Conservation (phyloP, 2,797 vertebrate genomes). For the Philypnodon macrostomus region DNA sequence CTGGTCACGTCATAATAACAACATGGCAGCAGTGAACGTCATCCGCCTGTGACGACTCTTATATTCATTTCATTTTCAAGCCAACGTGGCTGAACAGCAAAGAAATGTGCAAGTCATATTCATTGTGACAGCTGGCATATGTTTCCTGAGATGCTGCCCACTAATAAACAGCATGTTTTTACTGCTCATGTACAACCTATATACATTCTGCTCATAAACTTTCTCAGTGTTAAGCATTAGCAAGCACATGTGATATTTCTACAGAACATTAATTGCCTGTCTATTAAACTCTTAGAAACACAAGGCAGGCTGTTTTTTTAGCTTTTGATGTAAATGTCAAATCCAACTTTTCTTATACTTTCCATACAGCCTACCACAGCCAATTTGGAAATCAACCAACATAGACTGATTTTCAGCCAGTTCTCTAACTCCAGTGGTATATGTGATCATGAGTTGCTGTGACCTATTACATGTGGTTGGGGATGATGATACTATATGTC, state of each 20-base stretch:
- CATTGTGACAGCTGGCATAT: neutral
- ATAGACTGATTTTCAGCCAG: neutral
- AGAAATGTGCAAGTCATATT: slow-evolving; percentile 23
- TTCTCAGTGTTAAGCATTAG: slow-evolving; percentile 19
- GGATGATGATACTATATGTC: too few relatives aligned
- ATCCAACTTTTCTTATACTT: neutral
- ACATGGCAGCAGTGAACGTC: slow-evolving; percentile 4
- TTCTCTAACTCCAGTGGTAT: neutral
- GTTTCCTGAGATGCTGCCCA: slow-evolving; percentile 7
- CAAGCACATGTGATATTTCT: slow-evolving; percentile 12
- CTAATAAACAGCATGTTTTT: slow-evolving; percentile 13
- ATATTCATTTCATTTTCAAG: slow-evolving; percentile 9
- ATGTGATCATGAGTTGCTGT: neutral
- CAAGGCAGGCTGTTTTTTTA: neutral
- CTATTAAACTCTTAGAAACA: slow-evolving; percentile 25
- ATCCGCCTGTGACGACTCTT: slow-evolving; percentile 14
- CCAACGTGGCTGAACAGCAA: slow-evolving; percentile 10
- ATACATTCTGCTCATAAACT: slow-evolving; percentile 13
- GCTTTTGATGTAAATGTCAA: neutral
- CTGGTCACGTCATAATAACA: slow-evolving; percentile 14
- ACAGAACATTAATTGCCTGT: slow-evolving; percentile 1
- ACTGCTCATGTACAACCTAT: slow-evolving; percentile 1
- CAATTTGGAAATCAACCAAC: neutral
- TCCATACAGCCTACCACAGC: neutral
- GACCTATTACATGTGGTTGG: too few relatives aligned